Evolutionary conservation across 1,140 invertebrate genomes (phyloP).

Genomic region (Scaptodrosophila lebanonensis): DNA sequence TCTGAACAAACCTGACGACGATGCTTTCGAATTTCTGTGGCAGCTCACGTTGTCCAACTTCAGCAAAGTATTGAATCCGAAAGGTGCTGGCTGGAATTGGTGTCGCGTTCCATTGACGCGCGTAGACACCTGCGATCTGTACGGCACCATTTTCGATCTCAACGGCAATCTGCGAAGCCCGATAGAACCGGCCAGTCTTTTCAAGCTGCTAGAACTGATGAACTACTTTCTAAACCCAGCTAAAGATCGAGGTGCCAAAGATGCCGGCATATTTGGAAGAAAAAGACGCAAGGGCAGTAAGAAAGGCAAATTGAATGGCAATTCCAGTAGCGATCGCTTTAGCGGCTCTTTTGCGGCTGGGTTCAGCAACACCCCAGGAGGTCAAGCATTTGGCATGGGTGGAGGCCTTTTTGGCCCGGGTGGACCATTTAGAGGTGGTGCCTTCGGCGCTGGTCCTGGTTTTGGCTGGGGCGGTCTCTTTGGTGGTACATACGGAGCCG

Average conservation of each 20-base stretch:
- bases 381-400: too few relatives aligned
- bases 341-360: too few relatives aligned
- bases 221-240: constrained; percentile 25
- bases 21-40: constrained; percentile 25
- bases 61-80: constrained; percentile 24
- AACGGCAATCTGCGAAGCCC: constrained; percentile 17
- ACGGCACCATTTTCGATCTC: constrained; percentile 35
- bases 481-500: too few relatives aligned
- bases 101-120: constrained; percentile 28
- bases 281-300: not conserved
- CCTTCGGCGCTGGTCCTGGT: too few relatives aligned
- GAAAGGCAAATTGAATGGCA: too few relatives aligned
- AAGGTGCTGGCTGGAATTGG: constrained; percentile 23
- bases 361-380: too few relatives aligned
- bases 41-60: constrained; percentile 39
- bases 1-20: constrained; percentile 1
- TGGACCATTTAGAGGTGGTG: too few relatives aligned
- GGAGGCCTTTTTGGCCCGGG: too few relatives aligned
- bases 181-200: constrained; percentile 8
- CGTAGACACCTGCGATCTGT: constrained; percentile 27
- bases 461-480: too few relatives aligned
- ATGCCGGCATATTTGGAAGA: too few relatives aligned
- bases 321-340: too few relatives aligned
- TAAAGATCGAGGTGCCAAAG: not conserved
- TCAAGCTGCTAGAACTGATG: constrained; percentile 24